Conservation (phyloP, 1,140 invertebrate species). For the Dendrolimus punctatus region DNA sequence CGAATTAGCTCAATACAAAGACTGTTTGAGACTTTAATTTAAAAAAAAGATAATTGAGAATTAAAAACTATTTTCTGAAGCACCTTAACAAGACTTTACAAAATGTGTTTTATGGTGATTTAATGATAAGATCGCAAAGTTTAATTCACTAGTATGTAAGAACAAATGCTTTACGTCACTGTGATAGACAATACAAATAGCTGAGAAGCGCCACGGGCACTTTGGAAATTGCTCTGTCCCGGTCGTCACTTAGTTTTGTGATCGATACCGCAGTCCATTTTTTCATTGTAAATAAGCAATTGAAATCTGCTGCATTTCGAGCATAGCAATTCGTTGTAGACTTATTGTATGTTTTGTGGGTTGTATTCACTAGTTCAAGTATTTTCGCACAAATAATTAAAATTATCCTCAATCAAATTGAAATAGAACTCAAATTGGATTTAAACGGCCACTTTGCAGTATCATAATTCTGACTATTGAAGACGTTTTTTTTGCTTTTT, state of each 20-base stretch:
- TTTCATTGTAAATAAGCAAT: neutral
- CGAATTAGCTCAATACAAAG: conserved; percentile 66
- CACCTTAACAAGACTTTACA: conserved; percentile 62
- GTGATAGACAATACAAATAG: conserved; percentile 67
- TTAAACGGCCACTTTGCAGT: no score
- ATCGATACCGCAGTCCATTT: neutral
- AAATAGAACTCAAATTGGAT: no score
- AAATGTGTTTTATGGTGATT: conserved; percentile 65
- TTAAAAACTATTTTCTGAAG: conserved; percentile 65
- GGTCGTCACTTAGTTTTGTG: conserved; percentile 16
- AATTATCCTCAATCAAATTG: no score
- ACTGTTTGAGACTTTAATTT: conserved; percentile 65
- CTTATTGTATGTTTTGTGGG: no score
- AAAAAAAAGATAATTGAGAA: conserved; percentile 55
- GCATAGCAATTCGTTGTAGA: no score
- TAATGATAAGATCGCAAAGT: conserved; percentile 67
- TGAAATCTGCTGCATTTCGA: no score
- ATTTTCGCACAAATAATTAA: no score
- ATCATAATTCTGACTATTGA: no score
- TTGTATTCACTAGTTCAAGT: no score
- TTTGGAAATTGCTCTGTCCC: conserved; percentile 34
- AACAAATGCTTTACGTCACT: conserved; percentile 69
- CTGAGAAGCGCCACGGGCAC: conserved; percentile 61
- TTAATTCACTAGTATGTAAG: conserved; percentile 70
- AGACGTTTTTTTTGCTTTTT: no score